These are phyloP conservation scores for Drosophila pachea DNA, from an alignment of 1,140 invertebrate genomes.

Conservation along the genomic window DNA sequence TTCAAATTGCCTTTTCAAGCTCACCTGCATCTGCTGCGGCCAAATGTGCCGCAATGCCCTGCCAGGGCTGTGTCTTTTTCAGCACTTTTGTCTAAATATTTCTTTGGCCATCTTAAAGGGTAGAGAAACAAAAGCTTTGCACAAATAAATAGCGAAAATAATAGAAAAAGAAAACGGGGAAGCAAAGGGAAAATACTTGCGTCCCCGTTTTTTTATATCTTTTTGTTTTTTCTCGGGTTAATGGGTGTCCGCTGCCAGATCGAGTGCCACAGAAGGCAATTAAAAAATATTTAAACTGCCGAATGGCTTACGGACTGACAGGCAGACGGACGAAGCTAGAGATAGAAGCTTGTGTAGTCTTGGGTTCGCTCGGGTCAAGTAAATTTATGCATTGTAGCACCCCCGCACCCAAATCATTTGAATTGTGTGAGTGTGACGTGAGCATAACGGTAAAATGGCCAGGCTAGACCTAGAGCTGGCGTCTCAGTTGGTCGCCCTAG, in stretches of 20 bases:
- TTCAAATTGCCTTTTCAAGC: neutral
- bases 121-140: conserved; percentile 60
- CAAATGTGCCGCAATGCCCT: neutral
- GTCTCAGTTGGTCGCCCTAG: conserved; percentile 5
- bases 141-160: conserved; percentile 64
- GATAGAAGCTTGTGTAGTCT: conserved; percentile 22
- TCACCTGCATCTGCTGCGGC: neutral
- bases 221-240: conserved; percentile 20
- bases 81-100: conserved; percentile 34
- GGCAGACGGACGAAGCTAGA: conserved; percentile 27
- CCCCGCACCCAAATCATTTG: conserved; percentile 48
- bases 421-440: conserved; percentile 77
- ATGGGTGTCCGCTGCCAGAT: conserved; percentile 16
- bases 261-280: conserved; percentile 58
- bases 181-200: conserved; percentile 5
- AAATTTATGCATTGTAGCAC: conserved; percentile 52
- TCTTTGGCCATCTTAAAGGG: conserved; percentile 38
- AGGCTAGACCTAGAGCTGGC: conserved; percentile 4
- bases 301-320: conserved; percentile 41
- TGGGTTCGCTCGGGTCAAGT: conserved; percentile 18
- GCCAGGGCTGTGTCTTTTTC: conserved; percentile 21
- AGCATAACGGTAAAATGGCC: conserved; percentile 71
- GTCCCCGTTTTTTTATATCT: neutral
- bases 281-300: conserved; percentile 76
- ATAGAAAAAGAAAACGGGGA: conserved; percentile 26